A percentile compares a stretch with the other conserved stretches of the same genome.
Evolutionary conservation across 2,797 vertebrate species (phyloP).

Genomic region (Gastrophryne carolinensis): DNA sequence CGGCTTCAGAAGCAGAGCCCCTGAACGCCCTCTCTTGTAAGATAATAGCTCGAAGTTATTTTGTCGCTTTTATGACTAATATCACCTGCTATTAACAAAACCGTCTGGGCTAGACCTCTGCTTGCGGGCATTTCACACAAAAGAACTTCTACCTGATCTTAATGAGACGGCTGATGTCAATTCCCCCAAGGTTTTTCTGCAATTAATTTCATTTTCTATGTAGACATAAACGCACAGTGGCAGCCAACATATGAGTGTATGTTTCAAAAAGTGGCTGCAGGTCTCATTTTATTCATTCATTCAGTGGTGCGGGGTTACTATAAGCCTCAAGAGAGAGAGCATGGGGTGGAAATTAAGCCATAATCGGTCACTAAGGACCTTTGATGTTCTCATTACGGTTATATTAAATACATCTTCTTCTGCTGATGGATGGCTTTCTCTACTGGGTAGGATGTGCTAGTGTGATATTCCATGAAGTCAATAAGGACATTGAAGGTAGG

Average conservation of each 20-base stretch:
- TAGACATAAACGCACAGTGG: conserved; percentile 34
- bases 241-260: not conserved
- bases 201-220: conserved; percentile 52
- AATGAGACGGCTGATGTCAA: conserved; percentile 30
- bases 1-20: not conserved
- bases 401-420: not conserved
- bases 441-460: too few species aligned
- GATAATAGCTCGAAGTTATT: not conserved
- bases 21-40: not conserved
- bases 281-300: not conserved
- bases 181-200: conserved; percentile 16
- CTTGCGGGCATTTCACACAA: not conserved
- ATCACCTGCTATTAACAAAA: conserved; percentile 5
- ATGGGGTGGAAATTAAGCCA: not conserved
- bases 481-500: too few species aligned
- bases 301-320: not conserved
- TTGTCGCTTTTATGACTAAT: conserved; percentile 18
- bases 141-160: not conserved
- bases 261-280: not conserved
- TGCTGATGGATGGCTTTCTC: too few species aligned
- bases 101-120: not conserved
- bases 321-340: not conserved
- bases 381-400: not conserved
- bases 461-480: too few species aligned
- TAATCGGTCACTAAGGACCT: too few species aligned